These are phyloP conservation scores for Sphaeridia pumilis DNA, from an alignment of 2,888 invertebrate species.

Conservation along the genomic window DNA sequence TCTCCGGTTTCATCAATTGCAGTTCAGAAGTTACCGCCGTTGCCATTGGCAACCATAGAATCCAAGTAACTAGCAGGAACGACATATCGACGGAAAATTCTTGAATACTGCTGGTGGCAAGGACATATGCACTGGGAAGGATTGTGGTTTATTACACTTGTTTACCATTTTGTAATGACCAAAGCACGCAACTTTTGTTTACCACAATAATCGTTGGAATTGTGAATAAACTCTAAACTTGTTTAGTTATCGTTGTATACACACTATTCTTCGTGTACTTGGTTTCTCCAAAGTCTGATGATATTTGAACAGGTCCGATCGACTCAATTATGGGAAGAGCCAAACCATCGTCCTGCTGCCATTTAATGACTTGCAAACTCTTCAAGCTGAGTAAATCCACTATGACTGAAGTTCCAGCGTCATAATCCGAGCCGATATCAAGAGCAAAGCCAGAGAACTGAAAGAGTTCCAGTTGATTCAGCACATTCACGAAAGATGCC, in stretches of 20 bases:
- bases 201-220: too few relatives aligned
- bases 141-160: too few relatives aligned
- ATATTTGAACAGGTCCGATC: background rate
- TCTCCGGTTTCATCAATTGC: too few relatives aligned
- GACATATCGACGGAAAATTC: too few relatives aligned
- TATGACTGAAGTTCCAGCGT: background rate
- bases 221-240: too few relatives aligned
- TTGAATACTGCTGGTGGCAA: too few relatives aligned
- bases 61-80: too few relatives aligned
- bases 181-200: too few relatives aligned
- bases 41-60: too few relatives aligned
- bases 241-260: background rate
- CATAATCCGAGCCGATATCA: background rate
- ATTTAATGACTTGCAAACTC: background rate
- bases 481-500: background rate
- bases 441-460: constrained; percentile 4
- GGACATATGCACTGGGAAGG: too few relatives aligned
- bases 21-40: too few relatives aligned
- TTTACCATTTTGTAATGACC: too few relatives aligned
- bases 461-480: background rate
- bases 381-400: background rate
- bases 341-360: constrained; percentile 1
- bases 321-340: background rate
- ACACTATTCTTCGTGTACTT: background rate
- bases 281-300: background rate